Conservation (phyloP, 23 tunicate species). For the Aplidium turbinatum region DNA sequence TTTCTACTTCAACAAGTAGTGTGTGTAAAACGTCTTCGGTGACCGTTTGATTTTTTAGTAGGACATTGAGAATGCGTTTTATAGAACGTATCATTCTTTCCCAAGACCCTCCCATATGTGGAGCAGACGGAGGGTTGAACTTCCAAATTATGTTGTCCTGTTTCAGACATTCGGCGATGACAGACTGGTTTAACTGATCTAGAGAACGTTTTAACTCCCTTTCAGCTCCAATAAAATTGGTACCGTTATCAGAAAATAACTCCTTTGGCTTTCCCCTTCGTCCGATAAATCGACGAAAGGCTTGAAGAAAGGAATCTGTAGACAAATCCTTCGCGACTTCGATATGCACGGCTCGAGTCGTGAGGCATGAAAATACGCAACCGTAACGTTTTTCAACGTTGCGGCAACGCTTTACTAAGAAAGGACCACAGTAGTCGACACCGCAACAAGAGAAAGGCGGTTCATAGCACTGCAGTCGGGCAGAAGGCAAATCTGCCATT, state of each 20-base stretch:
- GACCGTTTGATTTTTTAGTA: conserved; percentile 14
- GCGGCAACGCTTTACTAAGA: background rate
- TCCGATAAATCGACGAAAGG: conserved; percentile 22
- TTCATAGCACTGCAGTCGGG: background rate
- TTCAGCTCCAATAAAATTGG: conserved; percentile 27
- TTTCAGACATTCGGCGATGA: conserved; percentile 5
- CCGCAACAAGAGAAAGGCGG: conserved; percentile 3
- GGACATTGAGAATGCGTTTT: background rate
- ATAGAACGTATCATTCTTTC: conserved; percentile 16
- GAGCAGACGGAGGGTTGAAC: conserved; percentile 12
- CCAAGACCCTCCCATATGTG: conserved; percentile 19
- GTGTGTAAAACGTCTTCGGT: conserved; percentile 22
- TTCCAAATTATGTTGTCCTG: background rate
- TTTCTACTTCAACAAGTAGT: conserved; percentile 10
- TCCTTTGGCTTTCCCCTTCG: conserved; percentile 3
- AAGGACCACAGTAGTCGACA: conserved; percentile 14
- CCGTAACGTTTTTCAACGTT: conserved; percentile 15
- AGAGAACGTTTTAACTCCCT: conserved; percentile 4
- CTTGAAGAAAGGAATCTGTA: conserved; percentile 33
- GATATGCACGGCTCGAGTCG: conserved; percentile 33
- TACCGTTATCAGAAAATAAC: conserved; percentile 16
- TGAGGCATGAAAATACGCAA: conserved; percentile 36
- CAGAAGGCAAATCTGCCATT: conserved; percentile 25
- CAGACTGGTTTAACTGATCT: background rate
- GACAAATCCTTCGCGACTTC: conserved; percentile 34